Base-by-base conservation (phyloP, 2,113 vertebrate genomes). In the Tragelaphus imberbis region DNA sequence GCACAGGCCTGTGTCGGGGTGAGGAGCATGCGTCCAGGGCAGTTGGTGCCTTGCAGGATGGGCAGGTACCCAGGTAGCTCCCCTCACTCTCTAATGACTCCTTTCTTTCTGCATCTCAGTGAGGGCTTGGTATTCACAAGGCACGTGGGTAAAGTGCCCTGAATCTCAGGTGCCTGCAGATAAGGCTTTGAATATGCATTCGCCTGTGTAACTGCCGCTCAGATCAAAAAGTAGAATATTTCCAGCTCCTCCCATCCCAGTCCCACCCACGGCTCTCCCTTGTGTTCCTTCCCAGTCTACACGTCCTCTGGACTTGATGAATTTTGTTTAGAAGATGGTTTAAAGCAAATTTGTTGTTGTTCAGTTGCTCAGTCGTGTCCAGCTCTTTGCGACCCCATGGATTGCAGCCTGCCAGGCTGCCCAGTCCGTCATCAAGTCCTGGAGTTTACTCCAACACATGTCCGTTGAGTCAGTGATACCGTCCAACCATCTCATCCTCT, bases 51-150 rank as follows among this genome's bases (percentile, higher is more conserved):
- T 33, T 59, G 23, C 16, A 7, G 33, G 85, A 44, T 2, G 25
- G 15, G 63, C 53, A 40, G 96, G 51, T 28, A 44, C 23, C 27
- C 40, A 7, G 16, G 86, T 15, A 27, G 49, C 44, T 47, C 19
- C 0, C 51, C 27, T 33, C 5, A 16, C 15, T 27, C 49, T 3
- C 7, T 12, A 1, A 2, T 0, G 8, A 4, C 28, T n/a, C 4
- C 2, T 28, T 33, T 12, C 81, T n/a, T 82, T 56, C 61, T 17
- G 30, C 65, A 23, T 44, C 51, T 16, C 6, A 1, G 1, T 23
- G 30, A 44, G 33, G 33, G 55, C 55, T 4, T 84, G 81, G 9
- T 33, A 6, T 6, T 21, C 3, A 25, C 89, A 15, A 0, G 3
- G 77, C 5, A 6, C 0, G 0, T 15, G 89, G 65, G 28, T 61